Base-by-base conservation (phyloP, 2,888 invertebrate species). In the Sarcophaga caerulescens region DNA sequence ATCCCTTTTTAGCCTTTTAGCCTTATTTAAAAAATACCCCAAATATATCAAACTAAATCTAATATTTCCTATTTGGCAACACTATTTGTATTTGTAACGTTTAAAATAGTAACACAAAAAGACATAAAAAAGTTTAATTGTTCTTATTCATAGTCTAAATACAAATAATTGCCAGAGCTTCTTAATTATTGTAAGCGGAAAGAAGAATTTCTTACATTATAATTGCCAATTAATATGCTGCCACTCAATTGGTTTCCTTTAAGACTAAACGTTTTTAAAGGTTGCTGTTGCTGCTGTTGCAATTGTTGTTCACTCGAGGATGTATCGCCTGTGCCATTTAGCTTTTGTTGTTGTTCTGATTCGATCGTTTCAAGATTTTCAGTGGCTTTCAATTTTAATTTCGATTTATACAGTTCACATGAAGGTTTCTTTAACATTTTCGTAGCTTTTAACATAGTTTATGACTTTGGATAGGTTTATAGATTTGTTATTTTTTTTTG, bases 211-310 rank as follows among this genome's bases (percentile, higher is more conserved):
- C 95, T 94, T 94, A 97, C 97, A 92, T 96, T 97, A 93, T 97
- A 97, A 92, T 97, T 97, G 80, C 97, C 97, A 75, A 97, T 95
- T 88, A 97, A 96, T 87, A 97, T 97, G 93, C 96, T 97, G 81
- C 97, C 97, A 92, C 97, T 97, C 45, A 97, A 93, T 88, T 96
- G 95, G 92, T 97, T 97, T 87, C 96, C 95, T 77, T 96, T 94
- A 62, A 97, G 93, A 91, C 96, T 97, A n/a, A 97, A 95, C 88
- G 95, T 96, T 59, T 96, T 96, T 21, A 96, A 93, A 12, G 95
- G 95, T 25, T 57, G 62, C 25, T 76, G 62, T 35, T 76, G 78
- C 45, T 83, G 84, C 4, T n/a, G 62, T 23, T 76, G 62, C 25
- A 73, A 74, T 45, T 83, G 84, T 10, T 78, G 84, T 65, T 81